These are phyloP conservation scores for Bathynomus jamesi DNA, from an alignment of 1,140 invertebrate species.

Conservation along the genomic window DNA sequence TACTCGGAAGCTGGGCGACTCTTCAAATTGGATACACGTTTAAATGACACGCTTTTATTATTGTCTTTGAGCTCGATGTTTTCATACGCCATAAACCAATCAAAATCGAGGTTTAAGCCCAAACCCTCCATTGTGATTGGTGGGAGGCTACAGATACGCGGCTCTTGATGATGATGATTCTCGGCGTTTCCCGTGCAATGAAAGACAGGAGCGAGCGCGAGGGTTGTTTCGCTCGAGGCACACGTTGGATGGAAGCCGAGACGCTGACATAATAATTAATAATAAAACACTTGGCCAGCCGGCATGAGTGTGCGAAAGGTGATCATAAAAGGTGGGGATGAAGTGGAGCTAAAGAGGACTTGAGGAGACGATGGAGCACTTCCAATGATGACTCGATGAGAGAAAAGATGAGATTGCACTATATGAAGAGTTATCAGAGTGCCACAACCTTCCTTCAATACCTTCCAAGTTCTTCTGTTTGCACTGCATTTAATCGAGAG, in stretches of 20 bases:
- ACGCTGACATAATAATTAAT: slow-evolving; percentile 32
- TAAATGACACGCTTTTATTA: too few species aligned
- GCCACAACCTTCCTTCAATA: not conserved
- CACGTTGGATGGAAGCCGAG: slow-evolving; percentile 17
- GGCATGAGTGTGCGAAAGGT: slow-evolving; percentile 27
- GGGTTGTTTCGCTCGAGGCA: slow-evolving; percentile 10
- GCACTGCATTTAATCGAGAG: not conserved
- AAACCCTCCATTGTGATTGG: too few species aligned
- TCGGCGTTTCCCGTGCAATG: too few species aligned
- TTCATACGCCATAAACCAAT: too few species aligned
- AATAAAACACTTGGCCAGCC: slow-evolving; percentile 25
- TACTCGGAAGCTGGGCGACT: too few species aligned
- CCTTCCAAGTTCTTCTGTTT: not conserved
- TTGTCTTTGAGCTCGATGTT: too few species aligned
- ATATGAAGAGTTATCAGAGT: not conserved
- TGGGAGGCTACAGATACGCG: too few species aligned
- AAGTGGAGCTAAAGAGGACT: not conserved
- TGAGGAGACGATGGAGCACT: not conserved
- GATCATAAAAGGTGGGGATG: slow-evolving; percentile 9
- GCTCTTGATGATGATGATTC: too few species aligned
- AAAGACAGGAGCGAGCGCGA: not conserved
- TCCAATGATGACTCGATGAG: not conserved
- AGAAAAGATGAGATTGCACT: not conserved
- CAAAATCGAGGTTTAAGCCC: too few species aligned
- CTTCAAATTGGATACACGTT: too few species aligned